Evolutionary conservation across 2,113 vertebrate genomes (phyloP).

Genomic region (Xerus inauris): DNA sequence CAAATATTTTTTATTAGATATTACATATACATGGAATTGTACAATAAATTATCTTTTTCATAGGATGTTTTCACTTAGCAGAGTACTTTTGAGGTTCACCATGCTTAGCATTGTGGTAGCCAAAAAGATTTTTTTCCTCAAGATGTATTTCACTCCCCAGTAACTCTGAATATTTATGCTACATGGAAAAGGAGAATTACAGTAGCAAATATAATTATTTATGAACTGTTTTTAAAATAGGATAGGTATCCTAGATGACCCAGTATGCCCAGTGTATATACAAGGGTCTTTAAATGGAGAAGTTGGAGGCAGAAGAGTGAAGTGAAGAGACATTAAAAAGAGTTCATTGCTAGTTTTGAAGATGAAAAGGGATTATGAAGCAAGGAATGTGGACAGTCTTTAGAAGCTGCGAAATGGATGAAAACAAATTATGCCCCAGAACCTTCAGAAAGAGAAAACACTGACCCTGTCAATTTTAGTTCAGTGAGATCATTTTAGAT

Average conservation of each 20-base stretch:
- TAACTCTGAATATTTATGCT: not conserved
- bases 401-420: not conserved
- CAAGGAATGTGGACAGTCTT: not conserved
- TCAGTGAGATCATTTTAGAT: not conserved
- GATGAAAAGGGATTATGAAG: not conserved
- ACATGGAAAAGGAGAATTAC: not conserved
- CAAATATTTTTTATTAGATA: not conserved
- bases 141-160: not conserved
- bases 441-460: not conserved
- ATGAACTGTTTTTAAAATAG: not conserved
- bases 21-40: not conserved
- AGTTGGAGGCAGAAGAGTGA: not conserved
- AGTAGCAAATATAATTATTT: not conserved
- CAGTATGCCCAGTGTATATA: not conserved
- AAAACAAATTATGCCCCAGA: not conserved
- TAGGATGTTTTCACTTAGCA: not conserved
- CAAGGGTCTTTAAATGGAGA: not conserved
- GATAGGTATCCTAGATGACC: not conserved
- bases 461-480: not conserved
- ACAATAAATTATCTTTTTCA: not conserved
- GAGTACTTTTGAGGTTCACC: not conserved
- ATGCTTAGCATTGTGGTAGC: not conserved
- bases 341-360: not conserved
- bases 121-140: not conserved
- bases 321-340: not conserved